Percentiles rank a stretch among this genome's conserved stretches.
Conservation (phyloP, 2,888 invertebrate species). For the Eupeodes luniger region DNA sequence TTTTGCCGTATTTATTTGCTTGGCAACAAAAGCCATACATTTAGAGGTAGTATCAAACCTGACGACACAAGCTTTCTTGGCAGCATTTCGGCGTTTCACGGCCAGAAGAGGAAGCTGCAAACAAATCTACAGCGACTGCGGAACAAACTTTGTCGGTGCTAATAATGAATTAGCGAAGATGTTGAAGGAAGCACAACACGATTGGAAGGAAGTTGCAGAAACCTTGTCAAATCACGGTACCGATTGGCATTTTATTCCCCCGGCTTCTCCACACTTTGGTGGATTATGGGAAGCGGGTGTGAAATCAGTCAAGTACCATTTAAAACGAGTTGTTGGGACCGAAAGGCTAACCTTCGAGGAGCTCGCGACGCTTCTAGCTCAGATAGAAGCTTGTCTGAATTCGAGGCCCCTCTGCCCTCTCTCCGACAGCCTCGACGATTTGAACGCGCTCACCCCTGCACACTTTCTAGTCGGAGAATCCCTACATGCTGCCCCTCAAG, state of each 20-base stretch:
- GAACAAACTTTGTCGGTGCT: conserved; percentile 39
- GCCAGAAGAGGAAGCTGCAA: conserved; percentile 18
- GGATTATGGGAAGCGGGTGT: conserved; percentile 28
- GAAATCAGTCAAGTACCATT: conserved; percentile 28
- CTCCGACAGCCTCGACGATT: no score
- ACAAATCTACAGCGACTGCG: conserved; percentile 37
- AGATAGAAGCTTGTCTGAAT: no score
- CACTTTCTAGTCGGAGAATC: no score
- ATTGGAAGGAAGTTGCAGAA: not conserved
- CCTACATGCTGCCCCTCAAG: no score
- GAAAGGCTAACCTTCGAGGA: no score
- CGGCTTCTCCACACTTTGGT: conserved; percentile 31
- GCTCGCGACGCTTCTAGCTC: no score
- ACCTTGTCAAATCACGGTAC: conserved; percentile 9
- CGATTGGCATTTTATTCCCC: conserved; percentile 32
- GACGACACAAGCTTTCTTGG: conserved; percentile 74
- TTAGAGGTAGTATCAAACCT: conserved; percentile 75
- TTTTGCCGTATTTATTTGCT: conserved; percentile 56
- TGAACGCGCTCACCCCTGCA: no score
- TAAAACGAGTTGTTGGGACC: no score
- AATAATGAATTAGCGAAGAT: conserved; percentile 18
- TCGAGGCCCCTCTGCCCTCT: no score
- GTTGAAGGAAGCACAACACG: not conserved
- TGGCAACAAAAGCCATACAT: conserved; percentile 62
- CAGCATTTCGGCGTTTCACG: conserved; percentile 57